Base-by-base conservation (phyloP, 2,797 vertebrate genomes). In the Anomalospiza imberbis region DNA sequence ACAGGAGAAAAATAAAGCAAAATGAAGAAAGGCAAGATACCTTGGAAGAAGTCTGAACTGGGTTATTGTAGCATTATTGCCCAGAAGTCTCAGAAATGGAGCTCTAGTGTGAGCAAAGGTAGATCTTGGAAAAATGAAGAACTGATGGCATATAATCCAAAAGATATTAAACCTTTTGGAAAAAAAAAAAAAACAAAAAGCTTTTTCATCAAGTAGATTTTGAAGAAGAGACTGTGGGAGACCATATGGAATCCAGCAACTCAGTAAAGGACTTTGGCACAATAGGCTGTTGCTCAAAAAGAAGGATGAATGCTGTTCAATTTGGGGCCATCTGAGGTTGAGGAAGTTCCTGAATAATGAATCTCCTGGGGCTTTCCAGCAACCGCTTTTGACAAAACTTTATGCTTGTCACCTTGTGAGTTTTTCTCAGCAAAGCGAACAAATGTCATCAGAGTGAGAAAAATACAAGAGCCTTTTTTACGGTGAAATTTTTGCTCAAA, bases 301-400 rank as follows among this genome's bases (percentile, higher is more conserved):
- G 88, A 96, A 62, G 63, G 63, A 88, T 88, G 77, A 91, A 38
- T 65, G 80, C 67, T 82, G 71, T 76, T 94, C 82, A 84, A 85
- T 74, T 90, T 89, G 70, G 71, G 87, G 82, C 70, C 68, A 87
- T 67, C 85, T 79, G 88, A 94, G 36, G 85, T 34, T 80, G 90
- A 94, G 80, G 75, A 73, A 96, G 87, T 94, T 92, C 91, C 88
- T 91, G 66, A 93, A 89, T 89, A 95, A 94, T 79, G 58, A 74
- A 81, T 95, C 61, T 92, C 68, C 73, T 75, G 75, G 81, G 66
- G 62, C 25, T 19, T 44, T 85, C 91, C 81, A 89, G 79, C 5
- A 5, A 77, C 28, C 32, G 44, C 66, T 94, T 91, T 84, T 93
- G 87, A 77, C 54, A 81, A 72, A 75, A 76, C 71, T 82, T 93